Evolutionary conservation across 1,140 invertebrate species (phyloP).

Genomic region (Zaprionus africanus): DNA sequence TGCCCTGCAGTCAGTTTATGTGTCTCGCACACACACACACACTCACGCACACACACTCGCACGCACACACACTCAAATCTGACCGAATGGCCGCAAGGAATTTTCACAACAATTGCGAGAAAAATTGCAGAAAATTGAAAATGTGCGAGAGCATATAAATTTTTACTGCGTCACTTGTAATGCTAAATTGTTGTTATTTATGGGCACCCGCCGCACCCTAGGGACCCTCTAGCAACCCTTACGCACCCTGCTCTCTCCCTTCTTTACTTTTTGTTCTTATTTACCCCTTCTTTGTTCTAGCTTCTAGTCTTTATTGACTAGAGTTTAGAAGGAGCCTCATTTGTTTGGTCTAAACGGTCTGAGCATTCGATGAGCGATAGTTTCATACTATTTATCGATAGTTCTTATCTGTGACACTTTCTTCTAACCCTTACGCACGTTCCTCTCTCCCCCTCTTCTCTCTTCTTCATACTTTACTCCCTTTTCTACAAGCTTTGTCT

Average conservation of each 20-base stretch:
- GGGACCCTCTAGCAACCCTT: too few species aligned
- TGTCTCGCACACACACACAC: slow-evolving; percentile 12
- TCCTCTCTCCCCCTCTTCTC: accelerated
- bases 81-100: slow-evolving; percentile 75
- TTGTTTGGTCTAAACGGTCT: too few species aligned
- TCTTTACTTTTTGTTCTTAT: too few species aligned
- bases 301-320: not conserved
- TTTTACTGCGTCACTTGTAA: slow-evolving; percentile 82
- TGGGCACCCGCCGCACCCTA: slow-evolving; percentile 30
- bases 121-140: slow-evolving; percentile 82
- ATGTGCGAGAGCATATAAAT: slow-evolving; percentile 80
- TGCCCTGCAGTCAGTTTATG: slow-evolving; percentile 36
- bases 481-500: too few species aligned
- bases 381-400: not conserved
- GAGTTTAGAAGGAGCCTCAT: not conserved
- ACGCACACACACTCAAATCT: slow-evolving; percentile 47
- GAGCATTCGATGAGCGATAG: not conserved
- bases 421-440: too few species aligned
- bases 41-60: too few species aligned
- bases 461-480: too few species aligned
- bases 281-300: not conserved
- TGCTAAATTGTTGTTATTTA: slow-evolving; percentile 83
- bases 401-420: not conserved
- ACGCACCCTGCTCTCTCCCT: too few species aligned
- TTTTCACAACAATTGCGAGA: slow-evolving; percentile 80